Evolutionary conservation across 2,888 invertebrate species (phyloP).

Genomic region (Abrostola tripartita): DNA sequence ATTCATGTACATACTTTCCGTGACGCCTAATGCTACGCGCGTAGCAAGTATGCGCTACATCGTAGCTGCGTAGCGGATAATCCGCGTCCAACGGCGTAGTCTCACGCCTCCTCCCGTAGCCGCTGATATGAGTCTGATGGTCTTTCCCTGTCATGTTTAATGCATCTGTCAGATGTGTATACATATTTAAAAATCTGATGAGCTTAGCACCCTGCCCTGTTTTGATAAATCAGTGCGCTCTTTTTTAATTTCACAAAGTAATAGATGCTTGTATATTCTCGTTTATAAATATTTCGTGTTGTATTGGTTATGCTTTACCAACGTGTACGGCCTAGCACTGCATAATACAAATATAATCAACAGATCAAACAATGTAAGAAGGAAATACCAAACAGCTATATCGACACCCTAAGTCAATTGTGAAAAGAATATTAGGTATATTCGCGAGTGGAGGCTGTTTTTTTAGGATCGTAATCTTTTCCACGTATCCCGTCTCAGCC

Average conservation of each 20-base stretch:
- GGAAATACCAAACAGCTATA: constrained; percentile 65
- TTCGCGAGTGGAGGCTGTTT: constrained; percentile 84
- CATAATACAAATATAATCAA: constrained; percentile 24
- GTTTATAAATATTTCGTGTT: background rate
- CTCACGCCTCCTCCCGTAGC: constrained; percentile 77
- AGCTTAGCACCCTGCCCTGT: constrained; percentile 65
- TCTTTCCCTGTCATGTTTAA: constrained; percentile 83
- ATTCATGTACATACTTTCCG: constrained; percentile 56
- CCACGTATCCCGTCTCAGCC: constrained; percentile 81
- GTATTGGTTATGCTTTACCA: background rate
- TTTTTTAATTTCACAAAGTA: constrained; percentile 3
- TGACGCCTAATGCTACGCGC: constrained; percentile 70
- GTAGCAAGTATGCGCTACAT: constrained; percentile 77
- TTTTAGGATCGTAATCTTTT: constrained; percentile 88
- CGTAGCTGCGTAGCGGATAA: constrained; percentile 83
- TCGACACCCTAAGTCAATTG: constrained; percentile 75
- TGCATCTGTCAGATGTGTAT: constrained; percentile 78
- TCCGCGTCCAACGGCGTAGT: constrained; percentile 82
- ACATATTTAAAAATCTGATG: constrained; percentile 70
- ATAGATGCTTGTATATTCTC: constrained; percentile 7
- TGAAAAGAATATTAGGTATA: constrained; percentile 81
- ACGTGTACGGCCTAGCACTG: background rate
- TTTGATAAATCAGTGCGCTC: constrained; percentile 18
- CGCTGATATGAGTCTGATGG: constrained; percentile 78
- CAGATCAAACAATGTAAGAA: constrained; percentile 52